Conservation (phyloP, 2,888 invertebrate genomes). For the Lymantria monacha region DNA sequence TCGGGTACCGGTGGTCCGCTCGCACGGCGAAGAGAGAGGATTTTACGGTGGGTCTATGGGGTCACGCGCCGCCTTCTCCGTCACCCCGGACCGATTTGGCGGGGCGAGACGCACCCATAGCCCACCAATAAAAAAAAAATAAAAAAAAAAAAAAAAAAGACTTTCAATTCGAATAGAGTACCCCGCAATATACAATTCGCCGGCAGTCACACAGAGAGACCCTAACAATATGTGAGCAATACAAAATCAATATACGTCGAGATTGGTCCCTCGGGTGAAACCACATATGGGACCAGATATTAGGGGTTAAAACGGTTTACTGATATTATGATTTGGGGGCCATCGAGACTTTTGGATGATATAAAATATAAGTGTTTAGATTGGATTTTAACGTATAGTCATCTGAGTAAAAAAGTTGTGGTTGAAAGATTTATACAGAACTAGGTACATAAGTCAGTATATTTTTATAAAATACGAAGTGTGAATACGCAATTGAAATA, state of each 20-base stretch:
- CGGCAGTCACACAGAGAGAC: conserved; percentile 11
- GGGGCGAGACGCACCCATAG: no score
- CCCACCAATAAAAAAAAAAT: no score
- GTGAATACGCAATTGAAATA: no score
- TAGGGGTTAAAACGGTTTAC: conserved; percentile 37
- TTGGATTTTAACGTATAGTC: conserved; percentile 2
- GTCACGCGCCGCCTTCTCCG: no score
- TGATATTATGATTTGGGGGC: conserved; percentile 40
- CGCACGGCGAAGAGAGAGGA: no score
- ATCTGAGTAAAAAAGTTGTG: conserved; percentile 5
- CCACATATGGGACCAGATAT: conserved; percentile 42
- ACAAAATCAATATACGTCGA: conserved; percentile 55
- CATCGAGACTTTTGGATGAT: conserved; percentile 16
- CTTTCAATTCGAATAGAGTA: neutral
- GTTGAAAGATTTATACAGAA: neutral
- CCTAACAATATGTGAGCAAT: conserved; percentile 44
- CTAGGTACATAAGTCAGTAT: no score
- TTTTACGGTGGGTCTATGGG: no score
- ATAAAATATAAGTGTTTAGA: conserved; percentile 10
- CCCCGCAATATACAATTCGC: neutral
- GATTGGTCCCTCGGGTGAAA: conserved; percentile 43
- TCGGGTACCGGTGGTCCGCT: no score
- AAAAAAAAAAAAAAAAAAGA: no score
- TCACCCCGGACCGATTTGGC: no score
- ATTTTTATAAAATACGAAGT: no score